Base-by-base conservation (phyloP, 2,797 vertebrate species). In the Arremon aurantiirostris region DNA sequence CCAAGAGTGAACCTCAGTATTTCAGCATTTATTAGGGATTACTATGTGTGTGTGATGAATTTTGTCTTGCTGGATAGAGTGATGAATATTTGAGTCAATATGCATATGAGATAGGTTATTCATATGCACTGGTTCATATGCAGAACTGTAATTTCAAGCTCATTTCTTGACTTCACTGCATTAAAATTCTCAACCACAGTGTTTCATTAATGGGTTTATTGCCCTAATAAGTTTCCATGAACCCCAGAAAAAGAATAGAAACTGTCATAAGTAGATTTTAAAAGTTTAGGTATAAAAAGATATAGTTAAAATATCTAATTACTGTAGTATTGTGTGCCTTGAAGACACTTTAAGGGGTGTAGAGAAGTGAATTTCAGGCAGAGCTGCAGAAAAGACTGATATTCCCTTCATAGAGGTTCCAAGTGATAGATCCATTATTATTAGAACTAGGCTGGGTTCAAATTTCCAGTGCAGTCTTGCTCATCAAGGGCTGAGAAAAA, bases 191-290 rank as follows among this genome's bases (percentile, higher is more conserved):
- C 55, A 82, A 26, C 47, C 27, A 44, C 35, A 12, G 20, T 61
- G 56, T 80, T 89, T 91, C 28, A 73, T 87, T 87, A 65, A 73
- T 80, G 69, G 37, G 30, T 90, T 93, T 94, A 93, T 88, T 94
- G 47, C 77, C 55, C 60, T 93, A 86, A 63, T 87, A 82, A 65
- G 55, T 94, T 92, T 61, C 63, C 55, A 39, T 57, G 81, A 94
- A 84, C 56, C 22, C 39, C 68, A 61, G 63, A 55, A 89, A 82
- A 92, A 82, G 32, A 87, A 52, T 59, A 76, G 68, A 80, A 82
- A 61, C 30, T 78, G 50, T 73, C 26, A 6, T 46, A 82, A 87
- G 28, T 55, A 63, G 64, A 63, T 63, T 89, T 77, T 2, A 16
- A 41, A 95, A 89, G 60, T 91, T 95, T 77, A 52, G 42, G 12